Evolutionary conservation across 2,888 invertebrate species (phyloP), one percentile per base, ranked within the genome.

Genomic region (Amphiduros pacificus): DNA sequence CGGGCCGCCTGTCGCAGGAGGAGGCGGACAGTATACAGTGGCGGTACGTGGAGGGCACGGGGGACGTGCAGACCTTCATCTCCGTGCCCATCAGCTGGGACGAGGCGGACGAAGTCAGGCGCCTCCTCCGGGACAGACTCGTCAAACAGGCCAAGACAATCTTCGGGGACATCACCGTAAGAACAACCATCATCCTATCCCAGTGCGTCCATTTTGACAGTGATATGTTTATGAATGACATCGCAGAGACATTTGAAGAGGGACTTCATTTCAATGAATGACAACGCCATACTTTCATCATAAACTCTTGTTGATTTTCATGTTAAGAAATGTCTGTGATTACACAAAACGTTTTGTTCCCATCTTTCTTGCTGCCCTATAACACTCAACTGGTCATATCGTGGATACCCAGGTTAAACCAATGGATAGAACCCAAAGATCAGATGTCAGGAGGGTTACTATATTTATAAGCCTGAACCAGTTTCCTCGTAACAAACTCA

Each of bases 151-250:
- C 76, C 0, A 74, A 74, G 52, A 68, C 67, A 1, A 67, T 78
- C 22, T 78, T 78, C 61, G 77, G 77, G 14, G 78, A 78, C 62
- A 64, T 77, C 20, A 76, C 77, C 1, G 76, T 78, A 4, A 77
- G 75, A 63, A 73, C 74, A 0, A 74, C 71, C 6, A 67, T 78
- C 17, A 70, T 74, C 26, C 61, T 78, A 20, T 76, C 78, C 1
- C 71, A 71, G 51, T 77, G 76, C 67, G 55, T 77, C 14, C 67
- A 73, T 51, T 77, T 68, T 55, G 76, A 77, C 36, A 73, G 74
- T 31, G 77, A 75, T 40, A 67, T 78, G 22, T 72, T 77, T 24
- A 65, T 78, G 36, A 78, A 78, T 64, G 78, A 78, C 59, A 76
- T 78, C 27, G 77, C 77, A 4, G 72, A 74, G 22, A 63, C 68